Conservation (phyloP, 2,888 invertebrate genomes). For the Mesorhabditis sp. region DNA sequence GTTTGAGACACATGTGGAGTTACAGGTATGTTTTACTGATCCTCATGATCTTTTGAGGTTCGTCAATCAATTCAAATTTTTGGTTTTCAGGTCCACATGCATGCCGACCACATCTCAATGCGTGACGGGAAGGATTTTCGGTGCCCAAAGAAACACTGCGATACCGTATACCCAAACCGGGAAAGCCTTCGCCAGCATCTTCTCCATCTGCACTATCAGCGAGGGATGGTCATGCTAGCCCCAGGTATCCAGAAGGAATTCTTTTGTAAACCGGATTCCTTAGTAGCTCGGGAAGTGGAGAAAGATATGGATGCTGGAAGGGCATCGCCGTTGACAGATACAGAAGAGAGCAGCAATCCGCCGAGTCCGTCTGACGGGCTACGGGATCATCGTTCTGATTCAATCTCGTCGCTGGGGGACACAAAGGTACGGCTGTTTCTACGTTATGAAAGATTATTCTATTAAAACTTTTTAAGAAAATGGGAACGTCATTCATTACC, state of each 20-base stretch:
- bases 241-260: neutral
- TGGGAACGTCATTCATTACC: neutral
- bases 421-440: neutral
- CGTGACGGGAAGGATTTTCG: conserved; percentile 50
- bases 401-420: neutral
- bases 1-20: neutral
- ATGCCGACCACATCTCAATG: conserved; percentile 52
- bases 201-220: conserved; percentile 39
- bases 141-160: conserved; percentile 45
- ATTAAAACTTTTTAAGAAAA: conserved; percentile 15
- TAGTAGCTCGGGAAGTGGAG: no score
- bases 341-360: neutral
- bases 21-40: neutral
- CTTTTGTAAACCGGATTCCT: no score
- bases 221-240: conserved; percentile 7
- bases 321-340: neutral
- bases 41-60: no score
- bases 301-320: neutral
- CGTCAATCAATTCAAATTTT: no score
- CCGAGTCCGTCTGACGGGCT: neutral
- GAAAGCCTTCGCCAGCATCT: conserved; percentile 43
- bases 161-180: conserved; percentile 40
- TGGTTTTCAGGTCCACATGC: conserved; percentile 38
- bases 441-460: neutral
- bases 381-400: neutral